A percentile compares a stretch with the other conserved stretches of the same genome.
These are phyloP conservation scores for Miichthys miiuy DNA, from an alignment of 2,797 vertebrate species.

Conservation along the genomic window DNA sequence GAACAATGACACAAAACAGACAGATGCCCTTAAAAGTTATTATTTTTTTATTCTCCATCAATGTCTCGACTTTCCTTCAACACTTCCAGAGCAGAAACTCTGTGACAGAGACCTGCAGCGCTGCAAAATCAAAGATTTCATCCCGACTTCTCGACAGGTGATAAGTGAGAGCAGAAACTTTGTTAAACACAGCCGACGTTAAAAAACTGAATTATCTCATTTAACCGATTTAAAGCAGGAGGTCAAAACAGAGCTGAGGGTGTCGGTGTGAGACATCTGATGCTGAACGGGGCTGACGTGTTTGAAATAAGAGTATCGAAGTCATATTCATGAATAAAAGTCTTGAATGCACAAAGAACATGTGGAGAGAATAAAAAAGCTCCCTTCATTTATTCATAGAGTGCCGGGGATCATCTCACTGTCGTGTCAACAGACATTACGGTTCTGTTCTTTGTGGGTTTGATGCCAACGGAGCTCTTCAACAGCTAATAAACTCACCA, in stretches of 20 bases:
- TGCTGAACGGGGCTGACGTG: not conserved
- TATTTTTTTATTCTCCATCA: not conserved
- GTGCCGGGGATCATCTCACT: not conserved
- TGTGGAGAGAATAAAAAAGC: not conserved
- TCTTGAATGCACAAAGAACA: conserved; percentile 8
- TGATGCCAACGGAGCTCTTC: not conserved
- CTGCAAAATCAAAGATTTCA: conserved; percentile 1
- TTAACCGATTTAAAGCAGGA: not conserved
- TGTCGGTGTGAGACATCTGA: not conserved
- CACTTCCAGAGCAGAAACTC: not conserved
- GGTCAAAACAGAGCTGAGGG: not conserved
- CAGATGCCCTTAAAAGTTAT: not conserved
- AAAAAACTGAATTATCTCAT: not conserved
- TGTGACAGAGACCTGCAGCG: not conserved
- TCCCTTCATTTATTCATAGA: conserved; percentile 1
- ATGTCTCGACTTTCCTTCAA: not conserved
- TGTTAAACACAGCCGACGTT: not conserved
- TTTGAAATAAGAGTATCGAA: not conserved
- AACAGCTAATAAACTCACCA: not conserved
- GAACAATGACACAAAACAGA: not conserved
- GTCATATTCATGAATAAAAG: conserved; percentile 14
- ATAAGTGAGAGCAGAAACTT: not conserved
- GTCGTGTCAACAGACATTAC: rapidly evolving
- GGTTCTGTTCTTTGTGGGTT: not conserved
- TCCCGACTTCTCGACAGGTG: conserved; percentile 3